These are phyloP conservation scores for Capitella teleta DNA, from an alignment of 1,140 invertebrate genomes.

Conservation along the genomic window DNA sequence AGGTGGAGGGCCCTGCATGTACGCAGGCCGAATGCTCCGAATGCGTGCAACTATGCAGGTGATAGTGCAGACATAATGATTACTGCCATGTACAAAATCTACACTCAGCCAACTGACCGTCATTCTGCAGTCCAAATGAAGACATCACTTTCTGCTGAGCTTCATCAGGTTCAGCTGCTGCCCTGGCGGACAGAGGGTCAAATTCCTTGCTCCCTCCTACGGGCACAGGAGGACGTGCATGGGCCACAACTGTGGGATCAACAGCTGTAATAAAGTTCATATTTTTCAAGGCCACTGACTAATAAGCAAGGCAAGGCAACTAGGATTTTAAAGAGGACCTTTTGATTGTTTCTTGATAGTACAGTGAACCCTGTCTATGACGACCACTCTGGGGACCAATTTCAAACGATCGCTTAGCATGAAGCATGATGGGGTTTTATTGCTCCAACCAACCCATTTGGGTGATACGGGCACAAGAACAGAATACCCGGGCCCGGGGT, in stretches of 20 bases:
- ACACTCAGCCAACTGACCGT: conserved; percentile 14
- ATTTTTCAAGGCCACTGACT: neutral
- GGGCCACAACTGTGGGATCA: neutral
- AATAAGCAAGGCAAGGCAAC: neutral
- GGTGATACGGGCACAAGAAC: too few relatives aligned
- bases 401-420: too few relatives aligned
- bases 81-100: too few relatives aligned
- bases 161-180: conserved; percentile 18
- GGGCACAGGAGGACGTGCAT: conserved; percentile 10
- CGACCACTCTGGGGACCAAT: too few relatives aligned
- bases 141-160: conserved; percentile 28
- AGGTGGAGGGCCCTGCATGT: too few relatives aligned
- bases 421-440: too few relatives aligned
- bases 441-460: too few relatives aligned
- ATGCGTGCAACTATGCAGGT: too few relatives aligned
- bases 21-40: too few relatives aligned
- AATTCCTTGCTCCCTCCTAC: conserved; percentile 28
- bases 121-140: conserved; percentile 25
- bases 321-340: neutral
- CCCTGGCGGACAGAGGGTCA: conserved; percentile 27
- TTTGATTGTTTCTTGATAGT: neutral
- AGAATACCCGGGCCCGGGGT: too few relatives aligned
- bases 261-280: neutral
- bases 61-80: too few relatives aligned
- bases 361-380: too few relatives aligned